These are phyloP conservation scores for Bos taurus DNA, from an alignment of 2,113 vertebrate species.

Conservation along the genomic window ARS-UCD2.0 NC_037347.1:24642001-24642500, in stretches of 20 bases:
- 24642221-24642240: background rate
- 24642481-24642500: background rate
- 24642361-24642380: background rate
- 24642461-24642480: background rate
- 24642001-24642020: background rate
- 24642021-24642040: background rate
- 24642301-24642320: background rate
- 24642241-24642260: background rate
- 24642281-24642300: background rate
- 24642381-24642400: background rate
- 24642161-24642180: background rate
- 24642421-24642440: background rate
- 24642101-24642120: background rate
- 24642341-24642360: background rate
- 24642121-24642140: background rate
- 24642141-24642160: too few relatives aligned
- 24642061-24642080: background rate
- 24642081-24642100: background rate
- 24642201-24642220: background rate
- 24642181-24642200: background rate
- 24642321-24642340: background rate
- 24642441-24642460: too few relatives aligned
- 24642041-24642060: background rate
- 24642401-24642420: background rate
- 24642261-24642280: background rate